Evolutionary conservation across 2,888 invertebrate species (phyloP), one percentile per base, ranked within the genome.

Genomic region (Drosophila sordidula): DNA sequence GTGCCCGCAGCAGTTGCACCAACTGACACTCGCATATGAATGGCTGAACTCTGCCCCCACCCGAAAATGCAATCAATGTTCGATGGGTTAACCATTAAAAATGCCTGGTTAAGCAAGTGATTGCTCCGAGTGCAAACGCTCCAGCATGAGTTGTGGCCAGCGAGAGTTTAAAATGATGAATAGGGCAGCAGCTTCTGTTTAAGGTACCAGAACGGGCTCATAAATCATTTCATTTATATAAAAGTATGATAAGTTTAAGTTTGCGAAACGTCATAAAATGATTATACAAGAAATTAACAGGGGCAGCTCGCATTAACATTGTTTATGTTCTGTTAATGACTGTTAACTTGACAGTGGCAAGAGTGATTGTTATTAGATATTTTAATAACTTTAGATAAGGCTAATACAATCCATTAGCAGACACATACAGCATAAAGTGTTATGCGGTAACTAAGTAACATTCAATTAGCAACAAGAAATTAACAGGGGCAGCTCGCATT

Each of bases 21-120:
- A 55, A 54, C 74, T 61, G 72, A 67, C 84, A 73, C 61, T 70
- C 55, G 49, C 67, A 70, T 65, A 41, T 78, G 83, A 72, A 62
- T 66, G 65, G 61, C 49, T 51, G 58, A 51, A 55, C 65, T 51
- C 45, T 32, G 38, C 4, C 22, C 51, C 12, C 51, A 46, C 26
- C 63, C 58, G 32, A 36, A 73, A 80, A 78, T 73, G 56, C 55
- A 65, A 78, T 80, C 65, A 45, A 62, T 65, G 69, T 57, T 46
- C 69, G 42, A 44, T 64, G 70, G 74, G 61, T 26, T 61, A 77
- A 70, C 69, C 56, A 80, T 62, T 66, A 59, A 72, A 80, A 69
- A 8, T 58, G 78, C 51, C 58, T 45, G 61, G 42, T 61, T 74
- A 47, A 63, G 47, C 66, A 70, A 67, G 41, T 45, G 46, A 39